Percentiles rank a stretch among this genome's conserved stretches.
Evolutionary conservation across 2,888 invertebrate species (phyloP).

Genomic region (Spodoptera littoralis): DNA sequence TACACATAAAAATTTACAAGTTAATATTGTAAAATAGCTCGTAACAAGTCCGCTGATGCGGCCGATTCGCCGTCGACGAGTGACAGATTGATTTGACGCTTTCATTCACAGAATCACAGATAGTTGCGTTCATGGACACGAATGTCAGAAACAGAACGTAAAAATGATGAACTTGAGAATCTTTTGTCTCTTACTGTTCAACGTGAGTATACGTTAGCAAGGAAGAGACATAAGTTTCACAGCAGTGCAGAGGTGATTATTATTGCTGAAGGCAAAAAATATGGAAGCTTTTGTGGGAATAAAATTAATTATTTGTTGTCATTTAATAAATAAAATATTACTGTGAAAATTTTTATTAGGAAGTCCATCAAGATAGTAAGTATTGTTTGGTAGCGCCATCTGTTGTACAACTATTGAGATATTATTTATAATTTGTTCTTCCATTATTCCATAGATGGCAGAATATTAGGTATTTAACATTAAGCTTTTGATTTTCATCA

Average conservation of each 20-base stretch:
- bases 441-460: slow-evolving; percentile 15
- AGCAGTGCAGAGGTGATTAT: slow-evolving; percentile 40
- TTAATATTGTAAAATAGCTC: slow-evolving; percentile 42
- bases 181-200: slow-evolving; percentile 33
- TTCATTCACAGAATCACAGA: slow-evolving; percentile 20
- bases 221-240: slow-evolving; percentile 25
- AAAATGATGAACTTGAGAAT: slow-evolving; percentile 13
- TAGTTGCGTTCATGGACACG: slow-evolving; percentile 16
- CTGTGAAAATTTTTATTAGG: not conserved
- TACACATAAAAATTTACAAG: slow-evolving; percentile 29
- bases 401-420: slow-evolving; percentile 4
- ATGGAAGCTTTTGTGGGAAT: not conserved
- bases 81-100: slow-evolving; percentile 51
- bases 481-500: too few relatives aligned
- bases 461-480: not conserved
- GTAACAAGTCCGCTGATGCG: slow-evolving; percentile 31
- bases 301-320: not conserved
- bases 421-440: not conserved
- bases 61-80: slow-evolving; percentile 49
- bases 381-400: slow-evolving; percentile 5
- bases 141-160: slow-evolving; percentile 3
- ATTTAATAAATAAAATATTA: not conserved
- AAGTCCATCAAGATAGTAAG: too few relatives aligned
- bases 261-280: slow-evolving; percentile 1
- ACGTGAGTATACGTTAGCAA: not conserved